Evolutionary conservation across 2,888 invertebrate genomes (phyloP).

Genomic region (Drosophila merina): DNA sequence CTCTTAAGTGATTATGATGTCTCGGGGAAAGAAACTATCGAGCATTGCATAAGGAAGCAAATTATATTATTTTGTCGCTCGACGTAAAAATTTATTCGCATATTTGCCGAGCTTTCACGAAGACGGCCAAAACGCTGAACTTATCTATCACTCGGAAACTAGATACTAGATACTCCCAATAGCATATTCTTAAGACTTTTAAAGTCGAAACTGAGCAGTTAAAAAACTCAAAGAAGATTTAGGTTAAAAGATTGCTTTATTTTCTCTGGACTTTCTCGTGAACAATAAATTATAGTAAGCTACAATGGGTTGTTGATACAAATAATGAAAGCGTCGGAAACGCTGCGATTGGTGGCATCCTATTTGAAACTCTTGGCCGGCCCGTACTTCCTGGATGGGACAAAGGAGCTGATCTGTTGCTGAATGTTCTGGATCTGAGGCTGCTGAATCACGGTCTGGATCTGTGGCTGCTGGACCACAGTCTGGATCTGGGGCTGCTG

Average conservation of each 20-base stretch:
- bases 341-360: not conserved
- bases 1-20: conserved; percentile 22
- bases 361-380: conserved; percentile 70
- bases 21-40: not conserved
- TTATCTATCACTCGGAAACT: not conserved
- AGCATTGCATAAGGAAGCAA: conserved; percentile 1
- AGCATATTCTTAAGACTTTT: not conserved
- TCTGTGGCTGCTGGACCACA: conserved; percentile 50
- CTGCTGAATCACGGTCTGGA: conserved; percentile 46
- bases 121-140: not conserved
- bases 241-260: conserved; percentile 45
- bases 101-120: not conserved
- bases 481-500: conserved; percentile 52
- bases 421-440: conserved; percentile 2
- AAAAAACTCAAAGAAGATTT: not conserved
- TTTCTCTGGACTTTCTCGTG: conserved; percentile 36
- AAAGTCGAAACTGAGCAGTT: not conserved
- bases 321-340: conserved; percentile 24
- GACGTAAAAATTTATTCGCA: not conserved
- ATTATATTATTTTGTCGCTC: not conserved
- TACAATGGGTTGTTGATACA: conserved; percentile 45
- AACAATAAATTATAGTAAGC: conserved; percentile 66
- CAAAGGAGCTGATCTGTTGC: conserved; percentile 51
- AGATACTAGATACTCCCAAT: not conserved
- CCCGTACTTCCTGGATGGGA: conserved; percentile 60